Base-by-base conservation (phyloP, 2,797 vertebrate genomes). In the Pangasius djambal region DNA sequence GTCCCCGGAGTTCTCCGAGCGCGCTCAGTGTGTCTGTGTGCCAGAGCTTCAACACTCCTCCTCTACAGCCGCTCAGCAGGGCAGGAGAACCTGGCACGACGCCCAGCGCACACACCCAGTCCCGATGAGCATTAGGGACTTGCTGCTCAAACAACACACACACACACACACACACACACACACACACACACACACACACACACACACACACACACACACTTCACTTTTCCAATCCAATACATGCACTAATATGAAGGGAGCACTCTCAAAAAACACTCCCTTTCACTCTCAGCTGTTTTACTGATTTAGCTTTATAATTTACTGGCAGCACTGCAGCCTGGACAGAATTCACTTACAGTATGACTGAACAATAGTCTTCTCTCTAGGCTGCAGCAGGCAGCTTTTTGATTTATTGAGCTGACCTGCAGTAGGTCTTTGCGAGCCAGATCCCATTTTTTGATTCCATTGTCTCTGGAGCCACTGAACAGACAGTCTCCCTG, bases 401-500 rank as follows among this genome's bases (percentile, higher is more conserved):
- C 22, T 20, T 74, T 81, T 82, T 44, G 83, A 86, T 90, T 90
- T 74, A 86, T 83, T 4, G n/a, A 82, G 40, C 83, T 87, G 88
- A 99, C 98, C 98, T 99, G 98, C 92, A 98, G 95, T 89, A 99
- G 97, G 91, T 99, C 98, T 95, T 98, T 99, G 88, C 97, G 98
- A 91, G 97, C 92, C 90, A 99, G 95, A 94, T 99, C 97, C 99
- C 99, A 99, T 94, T 99, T 99, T 94, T 99, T 99, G 94, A 99
- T 98, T 90, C 99, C 99, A 44, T 98, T 99, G 93, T 99, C 98
- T 90, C 98, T 95, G 75, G 99, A 99, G 88, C 99, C 98, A 83
- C 98, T 99, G 89, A 98, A 99, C 31, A 99, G 94, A 55, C 96
- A 97, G 92, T 98, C 97, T 8, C 98, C 97, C 92, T 97, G 97